Evolutionary conservation across 1,140 invertebrate species (phyloP), one percentile per base, ranked within the genome.

Genomic region (Limonius californicus): DNA sequence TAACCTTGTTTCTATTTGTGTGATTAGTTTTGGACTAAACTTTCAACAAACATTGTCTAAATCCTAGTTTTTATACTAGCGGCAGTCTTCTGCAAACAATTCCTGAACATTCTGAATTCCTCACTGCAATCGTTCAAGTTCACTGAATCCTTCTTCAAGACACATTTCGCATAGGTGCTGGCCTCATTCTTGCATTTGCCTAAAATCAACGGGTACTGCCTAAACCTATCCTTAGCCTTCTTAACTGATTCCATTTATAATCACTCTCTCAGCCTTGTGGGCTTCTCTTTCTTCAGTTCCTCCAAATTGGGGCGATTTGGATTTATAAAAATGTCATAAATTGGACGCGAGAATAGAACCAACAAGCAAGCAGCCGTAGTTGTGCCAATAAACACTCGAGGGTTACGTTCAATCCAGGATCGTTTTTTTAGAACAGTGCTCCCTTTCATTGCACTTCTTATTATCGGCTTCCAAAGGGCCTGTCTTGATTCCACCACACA

Each of bases 231-330:
- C 70, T 83, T 86, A 0, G 91, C 90, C 78, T 84, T 89, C 42
- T 81, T 81, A 3, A 92, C 88, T 21, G 90, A 83, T 75, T 94
- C 91, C 91, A 94, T 92, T 53, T 57, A 14, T n/a, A n/a, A n/a
- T n/a, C n/a, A n/a, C n/a, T n/a, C n/a, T n/a, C n/a, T n/a, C n/a
- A n/a, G n/a, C n/a, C n/a, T n/a, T n/a, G 32, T 53, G 39, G 57
- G 12, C 60, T 67, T 63, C 19, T 27, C 27, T 62, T 54, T 64
- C 50, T 47, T 32, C 23, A 71, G 20, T 47, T 70, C 63, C 27
- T 66, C 62, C 9, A 65, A 7, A 39, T 64, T 59, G 12, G 47
- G 62, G n/a, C 70, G 68, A 32, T 54, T 54, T 50, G 67, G 45
- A 16, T 56, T 21, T 43, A 83, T 71, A 62, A 85, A 86, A n/a